Evolutionary conservation across 2,113 vertebrate species (phyloP).

Genomic region (Psephotus haematonotus): DNA sequence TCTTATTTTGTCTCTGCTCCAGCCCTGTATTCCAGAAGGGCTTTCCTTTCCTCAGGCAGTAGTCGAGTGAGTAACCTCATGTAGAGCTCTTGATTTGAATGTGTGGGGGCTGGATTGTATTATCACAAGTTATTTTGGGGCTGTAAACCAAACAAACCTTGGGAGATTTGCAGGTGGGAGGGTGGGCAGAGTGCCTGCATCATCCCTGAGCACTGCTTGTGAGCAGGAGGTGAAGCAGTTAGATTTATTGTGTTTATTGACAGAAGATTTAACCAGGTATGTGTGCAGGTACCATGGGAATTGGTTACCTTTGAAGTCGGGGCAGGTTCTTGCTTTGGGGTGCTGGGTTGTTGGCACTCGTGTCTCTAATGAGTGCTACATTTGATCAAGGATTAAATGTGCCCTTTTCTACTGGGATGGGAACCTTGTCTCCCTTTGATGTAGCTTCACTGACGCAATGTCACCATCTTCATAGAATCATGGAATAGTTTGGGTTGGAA

Average conservation of each 20-base stretch:
- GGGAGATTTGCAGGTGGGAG: not conserved
- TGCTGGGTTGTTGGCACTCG: not conserved
- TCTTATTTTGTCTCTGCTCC: not conserved
- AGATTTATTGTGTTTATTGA: not conserved
- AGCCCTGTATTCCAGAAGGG: not conserved
- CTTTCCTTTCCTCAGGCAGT: conserved; percentile 28
- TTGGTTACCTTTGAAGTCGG: not conserved
- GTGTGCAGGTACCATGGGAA: fast-evolving
- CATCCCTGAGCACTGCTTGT: not conserved
- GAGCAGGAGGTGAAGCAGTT: not conserved
- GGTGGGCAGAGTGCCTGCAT: not conserved
- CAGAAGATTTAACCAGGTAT: not conserved
- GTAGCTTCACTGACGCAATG: not conserved
- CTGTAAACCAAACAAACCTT: conserved; percentile 13
- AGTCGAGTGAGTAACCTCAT: conserved; percentile 17
- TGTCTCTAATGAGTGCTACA: not conserved
- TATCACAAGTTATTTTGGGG: conserved; percentile 12
- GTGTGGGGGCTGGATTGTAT: not conserved
- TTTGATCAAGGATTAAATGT: not conserved
- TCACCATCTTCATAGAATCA: not conserved
- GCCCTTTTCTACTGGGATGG: not conserved
- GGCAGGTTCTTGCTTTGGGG: not conserved
- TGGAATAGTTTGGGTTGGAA: not conserved
- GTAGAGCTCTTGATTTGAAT: not conserved
- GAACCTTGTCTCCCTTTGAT: not conserved